Percentiles rank a stretch among this genome's conserved stretches.
Evolutionary conservation across 1,140 invertebrate genomes (phyloP).

Genomic region (Pseudoatta argentina): DNA sequence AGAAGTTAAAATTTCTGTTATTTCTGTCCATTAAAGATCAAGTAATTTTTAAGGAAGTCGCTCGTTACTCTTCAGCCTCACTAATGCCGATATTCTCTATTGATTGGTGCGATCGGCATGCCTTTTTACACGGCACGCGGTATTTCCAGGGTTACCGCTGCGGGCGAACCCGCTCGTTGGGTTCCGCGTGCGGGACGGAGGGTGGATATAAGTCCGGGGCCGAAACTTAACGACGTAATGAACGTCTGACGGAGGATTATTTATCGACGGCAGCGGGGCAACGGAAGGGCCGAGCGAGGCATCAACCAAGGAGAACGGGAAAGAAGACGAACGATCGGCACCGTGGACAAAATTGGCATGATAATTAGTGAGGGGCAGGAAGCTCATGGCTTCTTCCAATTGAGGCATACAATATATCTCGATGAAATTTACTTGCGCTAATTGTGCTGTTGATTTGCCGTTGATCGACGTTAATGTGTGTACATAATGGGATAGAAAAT

Average conservation of each 20-base stretch:
- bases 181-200: constrained; percentile 29
- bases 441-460: constrained; percentile 25
- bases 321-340: constrained; percentile 64
- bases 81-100: constrained; percentile 15
- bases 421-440: constrained; percentile 30
- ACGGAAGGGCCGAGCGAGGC: constrained; percentile 42
- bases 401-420: background rate
- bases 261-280: constrained; percentile 74
- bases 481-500: background rate
- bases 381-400: constrained; percentile 19
- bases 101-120: constrained; percentile 17
- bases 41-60: background rate
- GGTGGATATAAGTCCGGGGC: constrained; percentile 74
- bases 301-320: constrained; percentile 38
- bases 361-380: constrained; percentile 33
- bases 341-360: constrained; percentile 69
- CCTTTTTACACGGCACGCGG: constrained; percentile 10
- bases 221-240: constrained; percentile 82
- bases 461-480: background rate
- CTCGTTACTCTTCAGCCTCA: background rate
- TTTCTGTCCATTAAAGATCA: background rate
- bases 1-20: background rate
- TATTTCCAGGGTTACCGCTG: constrained; percentile 50
- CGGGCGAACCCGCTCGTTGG: constrained; percentile 10
- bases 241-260: constrained; percentile 82